Evolutionary conservation across 2,113 vertebrate species (phyloP).

Genomic region (Microtus ochrogaster): DNA sequence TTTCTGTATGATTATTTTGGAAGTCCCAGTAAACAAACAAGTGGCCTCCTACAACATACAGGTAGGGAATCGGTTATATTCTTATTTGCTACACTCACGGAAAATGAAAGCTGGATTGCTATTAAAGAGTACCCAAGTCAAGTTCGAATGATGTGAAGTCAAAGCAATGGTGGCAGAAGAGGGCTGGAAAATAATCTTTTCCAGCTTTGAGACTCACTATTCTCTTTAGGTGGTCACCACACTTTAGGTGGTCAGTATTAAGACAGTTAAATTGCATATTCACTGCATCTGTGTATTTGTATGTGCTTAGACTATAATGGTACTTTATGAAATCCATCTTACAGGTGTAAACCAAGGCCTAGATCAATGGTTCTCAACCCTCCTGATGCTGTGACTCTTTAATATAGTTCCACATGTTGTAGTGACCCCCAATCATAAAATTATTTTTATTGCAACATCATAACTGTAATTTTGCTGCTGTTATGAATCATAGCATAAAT

Average conservation of each 20-base stretch:
- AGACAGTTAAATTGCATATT: neutral
- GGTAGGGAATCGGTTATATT: neutral
- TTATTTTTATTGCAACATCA: neutral
- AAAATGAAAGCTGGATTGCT: neutral
- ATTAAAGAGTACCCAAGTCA: constrained; percentile 3
- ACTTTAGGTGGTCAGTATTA: neutral
- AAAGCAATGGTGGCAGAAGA: neutral
- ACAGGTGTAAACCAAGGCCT: neutral
- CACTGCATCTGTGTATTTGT: neutral
- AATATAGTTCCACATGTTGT: neutral
- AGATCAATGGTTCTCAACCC: neutral
- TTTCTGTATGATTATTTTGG: too few species aligned
- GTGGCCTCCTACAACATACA: neutral
- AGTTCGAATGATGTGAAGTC: neutral
- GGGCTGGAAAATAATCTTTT: neutral
- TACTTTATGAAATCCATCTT: constrained; percentile 14
- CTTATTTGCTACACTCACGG: neutral
- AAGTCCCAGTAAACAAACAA: too few species aligned
- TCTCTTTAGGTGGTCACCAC: neutral
- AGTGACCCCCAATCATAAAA: neutral
- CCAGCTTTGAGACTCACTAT: neutral
- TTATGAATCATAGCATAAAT: neutral
- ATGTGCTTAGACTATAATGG: neutral
- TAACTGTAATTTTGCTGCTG: neutral
- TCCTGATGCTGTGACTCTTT: neutral